Evolutionary conservation across 2,797 vertebrate species (phyloP).

Genomic region (Rhabdomys pumilio): DNA sequence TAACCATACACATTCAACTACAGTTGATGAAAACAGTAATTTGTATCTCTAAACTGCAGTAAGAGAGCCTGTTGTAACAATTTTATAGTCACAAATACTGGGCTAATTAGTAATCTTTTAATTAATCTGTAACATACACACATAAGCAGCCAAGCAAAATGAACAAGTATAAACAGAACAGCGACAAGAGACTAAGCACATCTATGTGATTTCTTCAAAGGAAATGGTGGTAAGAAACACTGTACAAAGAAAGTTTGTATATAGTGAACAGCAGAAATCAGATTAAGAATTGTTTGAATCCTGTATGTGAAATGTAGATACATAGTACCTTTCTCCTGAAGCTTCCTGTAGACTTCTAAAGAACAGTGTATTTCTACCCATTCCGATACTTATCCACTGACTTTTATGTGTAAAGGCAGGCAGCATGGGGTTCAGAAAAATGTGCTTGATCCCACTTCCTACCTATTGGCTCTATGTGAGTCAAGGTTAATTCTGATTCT

Average conservation of each 20-base stretch:
- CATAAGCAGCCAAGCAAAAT: constrained; percentile 74
- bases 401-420: constrained; percentile 22
- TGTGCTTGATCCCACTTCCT: background rate
- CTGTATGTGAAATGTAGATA: background rate
- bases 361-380: background rate
- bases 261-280: constrained; percentile 45
- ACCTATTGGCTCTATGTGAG: background rate
- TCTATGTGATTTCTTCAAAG: constrained; percentile 9
- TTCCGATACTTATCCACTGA: background rate
- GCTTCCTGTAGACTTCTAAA: background rate
- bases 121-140: constrained; percentile 63
- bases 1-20: constrained; percentile 57
- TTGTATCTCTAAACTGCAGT: constrained; percentile 40
- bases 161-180: constrained; percentile 44
- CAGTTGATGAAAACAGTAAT: constrained; percentile 52
- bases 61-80: constrained; percentile 3
- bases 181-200: constrained; percentile 20
- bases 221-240: constrained; percentile 25
- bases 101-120: constrained; percentile 68
- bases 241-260: constrained; percentile 51
- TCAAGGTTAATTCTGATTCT: constrained; percentile 45
- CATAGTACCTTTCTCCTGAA: constrained; percentile 8
- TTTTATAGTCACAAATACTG: constrained; percentile 7
- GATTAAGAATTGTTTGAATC: background rate
- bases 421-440: background rate